A percentile compares a stretch with the other conserved stretches of the same genome.
phyloP scores from a whole-genome alignment of 2,888 invertebrate genomes.

The Rhodophaea formosa region DNA sequence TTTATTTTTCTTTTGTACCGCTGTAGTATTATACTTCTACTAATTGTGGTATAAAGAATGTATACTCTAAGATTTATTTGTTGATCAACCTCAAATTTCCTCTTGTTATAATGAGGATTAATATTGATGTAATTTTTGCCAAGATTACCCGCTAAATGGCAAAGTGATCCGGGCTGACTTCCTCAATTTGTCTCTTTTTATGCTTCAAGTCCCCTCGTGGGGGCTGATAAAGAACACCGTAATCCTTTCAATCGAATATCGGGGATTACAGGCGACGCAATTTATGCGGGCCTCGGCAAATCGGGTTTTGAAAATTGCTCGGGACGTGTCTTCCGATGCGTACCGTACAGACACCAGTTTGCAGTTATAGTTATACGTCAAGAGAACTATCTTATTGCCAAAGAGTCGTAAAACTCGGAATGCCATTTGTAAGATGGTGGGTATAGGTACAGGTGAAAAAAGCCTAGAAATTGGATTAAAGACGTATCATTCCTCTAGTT shows the following conservation, averaged over 20 bases:
- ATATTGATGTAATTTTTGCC: slow-evolving; percentile 11
- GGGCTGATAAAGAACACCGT: slow-evolving; percentile 63
- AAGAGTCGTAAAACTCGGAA: too few species aligned
- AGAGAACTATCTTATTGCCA: too few species aligned
- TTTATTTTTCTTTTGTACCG: not conserved
- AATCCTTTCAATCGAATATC: slow-evolving; percentile 69
- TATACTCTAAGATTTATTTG: too few species aligned
- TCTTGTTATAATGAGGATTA: not conserved
- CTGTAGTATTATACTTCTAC: not conserved
- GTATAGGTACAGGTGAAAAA: too few species aligned
- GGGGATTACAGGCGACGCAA: slow-evolving; percentile 51
- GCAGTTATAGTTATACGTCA: too few species aligned
- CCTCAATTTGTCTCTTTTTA: slow-evolving; percentile 61
- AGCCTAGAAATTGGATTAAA: too few species aligned
- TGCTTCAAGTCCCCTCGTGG: slow-evolving; percentile 40
- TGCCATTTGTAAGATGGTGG: too few species aligned
- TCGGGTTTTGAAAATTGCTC: slow-evolving; percentile 27
- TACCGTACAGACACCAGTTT: too few species aligned
- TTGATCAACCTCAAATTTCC: too few species aligned
- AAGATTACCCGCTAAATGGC: slow-evolving; percentile 16
- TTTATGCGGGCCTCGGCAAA: slow-evolving; percentile 50
- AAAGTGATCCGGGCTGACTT: slow-evolving; percentile 36
- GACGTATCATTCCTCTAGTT: too few species aligned
- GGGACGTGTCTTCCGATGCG: not conserved
- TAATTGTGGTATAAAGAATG: not conserved